These are phyloP conservation scores for Dromius quadrimaculatus DNA, from an alignment of 2,888 invertebrate species.

Conservation along the genomic window DNA sequence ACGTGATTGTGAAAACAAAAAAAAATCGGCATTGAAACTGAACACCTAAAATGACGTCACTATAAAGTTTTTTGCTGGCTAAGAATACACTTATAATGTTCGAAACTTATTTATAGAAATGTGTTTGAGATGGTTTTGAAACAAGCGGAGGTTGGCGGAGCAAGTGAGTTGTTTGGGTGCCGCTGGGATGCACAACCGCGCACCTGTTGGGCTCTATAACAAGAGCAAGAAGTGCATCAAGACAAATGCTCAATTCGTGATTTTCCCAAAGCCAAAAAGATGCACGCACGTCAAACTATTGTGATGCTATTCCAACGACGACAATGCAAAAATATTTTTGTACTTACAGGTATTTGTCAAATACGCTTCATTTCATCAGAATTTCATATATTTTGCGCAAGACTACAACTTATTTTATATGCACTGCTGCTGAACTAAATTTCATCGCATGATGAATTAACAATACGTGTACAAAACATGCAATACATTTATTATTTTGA, in stretches of 20 bases:
- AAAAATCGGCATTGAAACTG: conserved; percentile 50
- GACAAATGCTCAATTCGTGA: conserved; percentile 16
- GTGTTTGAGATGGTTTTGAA: conserved; percentile 31
- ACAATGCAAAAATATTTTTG: conserved; percentile 29
- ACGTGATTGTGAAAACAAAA: conserved; percentile 49
- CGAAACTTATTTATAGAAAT: conserved; percentile 27
- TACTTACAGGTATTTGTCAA: conserved; percentile 7
- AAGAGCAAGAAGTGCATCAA: conserved; percentile 6
- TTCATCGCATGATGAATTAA: too few species aligned
- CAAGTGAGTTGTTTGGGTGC: conserved; percentile 37
- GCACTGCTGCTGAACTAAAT: too few species aligned
- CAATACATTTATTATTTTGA: too few species aligned
- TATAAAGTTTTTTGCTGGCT: conserved; percentile 46
- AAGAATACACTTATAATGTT: conserved; percentile 51
- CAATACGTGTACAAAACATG: too few species aligned
- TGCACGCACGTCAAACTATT: conserved; percentile 11
- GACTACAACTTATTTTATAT: too few species aligned
- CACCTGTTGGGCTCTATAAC: conserved; percentile 45
- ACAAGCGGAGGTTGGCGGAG: conserved; percentile 9
- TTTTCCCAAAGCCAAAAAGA: conserved; percentile 21
- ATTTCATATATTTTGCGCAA: conserved; percentile 19
- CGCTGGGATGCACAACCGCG: conserved; percentile 6
- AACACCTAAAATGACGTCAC: conserved; percentile 48
- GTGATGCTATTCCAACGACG: conserved; percentile 1
- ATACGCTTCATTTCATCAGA: conserved; percentile 9